Conservation (phyloP, 2,797 vertebrate genomes). For the Mionectes olivaceus region DNA sequence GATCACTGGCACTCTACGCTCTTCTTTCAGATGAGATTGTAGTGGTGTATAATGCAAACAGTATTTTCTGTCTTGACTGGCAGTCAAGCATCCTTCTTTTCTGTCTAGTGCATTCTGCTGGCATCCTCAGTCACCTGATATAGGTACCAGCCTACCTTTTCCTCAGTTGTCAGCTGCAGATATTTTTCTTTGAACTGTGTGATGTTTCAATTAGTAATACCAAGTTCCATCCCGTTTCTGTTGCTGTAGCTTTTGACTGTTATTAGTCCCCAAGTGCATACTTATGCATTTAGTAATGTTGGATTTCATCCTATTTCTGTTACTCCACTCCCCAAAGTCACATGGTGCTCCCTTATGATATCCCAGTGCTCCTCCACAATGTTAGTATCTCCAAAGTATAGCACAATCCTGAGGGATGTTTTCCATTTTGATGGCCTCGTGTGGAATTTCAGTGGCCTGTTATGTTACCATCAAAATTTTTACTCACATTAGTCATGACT, state of each 20-base stretch:
- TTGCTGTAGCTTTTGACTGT: slow-evolving; percentile 24
- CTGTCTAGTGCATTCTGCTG: background rate
- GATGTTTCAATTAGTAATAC: slow-evolving; percentile 13
- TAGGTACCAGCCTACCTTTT: background rate
- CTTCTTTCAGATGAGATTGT: background rate
- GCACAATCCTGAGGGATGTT: background rate
- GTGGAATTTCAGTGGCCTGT: slow-evolving; percentile 7
- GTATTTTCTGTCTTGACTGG: background rate
- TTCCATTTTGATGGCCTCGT: background rate
- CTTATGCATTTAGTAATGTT: slow-evolving; percentile 61
- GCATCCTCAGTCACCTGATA: background rate
- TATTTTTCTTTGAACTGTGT: slow-evolving; percentile 12
- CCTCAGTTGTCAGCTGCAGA: background rate
- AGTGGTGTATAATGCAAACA: background rate
- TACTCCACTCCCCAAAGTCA: slow-evolving; percentile 41
- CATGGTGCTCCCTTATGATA: slow-evolving; percentile 28
- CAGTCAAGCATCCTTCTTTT: background rate
- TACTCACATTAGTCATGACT: background rate
- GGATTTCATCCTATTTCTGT: slow-evolving; percentile 34
- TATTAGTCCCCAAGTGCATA: slow-evolving; percentile 52
- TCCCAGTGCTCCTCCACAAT: background rate
- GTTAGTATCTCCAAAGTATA: slow-evolving; percentile 7
- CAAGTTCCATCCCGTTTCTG: slow-evolving; percentile 1
- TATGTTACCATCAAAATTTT: background rate
- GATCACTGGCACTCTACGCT: background rate